Evolutionary conservation across 2,888 invertebrate species (phyloP), one percentile per base, ranked within the genome.

Genomic region (Synanthedon andrenaeformis): DNA sequence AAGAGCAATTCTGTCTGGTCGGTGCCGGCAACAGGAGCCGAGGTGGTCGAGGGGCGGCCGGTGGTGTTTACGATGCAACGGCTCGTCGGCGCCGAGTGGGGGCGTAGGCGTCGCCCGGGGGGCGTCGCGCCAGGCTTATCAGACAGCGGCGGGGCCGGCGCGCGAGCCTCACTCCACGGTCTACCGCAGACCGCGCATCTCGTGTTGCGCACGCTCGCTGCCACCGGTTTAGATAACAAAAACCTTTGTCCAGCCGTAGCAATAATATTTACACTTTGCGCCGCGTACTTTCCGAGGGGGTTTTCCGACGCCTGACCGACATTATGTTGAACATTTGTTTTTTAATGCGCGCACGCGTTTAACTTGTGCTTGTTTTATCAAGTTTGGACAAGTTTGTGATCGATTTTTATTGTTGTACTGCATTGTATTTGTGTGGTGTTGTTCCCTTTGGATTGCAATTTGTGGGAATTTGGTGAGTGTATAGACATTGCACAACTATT

Each of bases 121-220:
- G 86, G 86, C 86, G 86, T 84, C 86, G 83, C 85, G 83, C 80
- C 85, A 80, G 85, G 79, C 86, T 86, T 86, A 86, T 86, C 86
- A 85, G 83, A 76, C 86, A 79, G 81, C 78, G 80, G 85, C 82
- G 84, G 85, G 82, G 85, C 79, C 72, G 82, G 77, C 84, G 82
- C 76, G 83, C 83, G 82, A 85, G 82, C 84, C 85, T 84, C 86
- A 85, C 84, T 85, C 82, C 76, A 74, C 76, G 74, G 67, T 76
- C 72, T 70, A 72, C 76, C 84, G 79, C 82, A 79, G 84, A 60
- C 78, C 85, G 85, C 74, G 82, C 81, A 73, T 62, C 70, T 72
- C 72, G 81, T 74, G 72, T 77, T 67, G 70, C 69, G 65, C 74
- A 72, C 75, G 79, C 70, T 73, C 76, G 67, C 80, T 80, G 78